Conservation (phyloP, 1,140 invertebrate genomes). For the Anoplolepis gracilipes region DNA sequence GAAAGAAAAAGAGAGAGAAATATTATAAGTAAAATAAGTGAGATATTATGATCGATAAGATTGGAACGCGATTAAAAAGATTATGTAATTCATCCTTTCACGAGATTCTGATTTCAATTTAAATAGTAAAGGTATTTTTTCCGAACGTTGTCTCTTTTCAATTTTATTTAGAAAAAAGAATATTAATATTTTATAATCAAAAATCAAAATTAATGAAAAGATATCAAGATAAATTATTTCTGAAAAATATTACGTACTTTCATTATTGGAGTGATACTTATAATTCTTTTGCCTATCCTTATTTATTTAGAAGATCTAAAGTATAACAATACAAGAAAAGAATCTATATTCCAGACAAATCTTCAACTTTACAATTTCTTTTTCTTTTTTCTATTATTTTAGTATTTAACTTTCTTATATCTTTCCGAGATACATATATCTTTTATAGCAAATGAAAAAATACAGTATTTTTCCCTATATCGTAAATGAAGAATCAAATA, state of each 20-base stretch:
- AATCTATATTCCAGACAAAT: neutral
- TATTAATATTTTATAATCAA: neutral
- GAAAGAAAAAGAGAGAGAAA: neutral
- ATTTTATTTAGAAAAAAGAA: neutral
- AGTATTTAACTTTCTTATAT: neutral
- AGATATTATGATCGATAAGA: neutral
- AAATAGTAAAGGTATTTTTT: neutral
- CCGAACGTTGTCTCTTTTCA: neutral
- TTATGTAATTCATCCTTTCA: neutral
- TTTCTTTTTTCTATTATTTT: neutral
- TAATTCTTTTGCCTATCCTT: neutral
- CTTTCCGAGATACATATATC: neutral
- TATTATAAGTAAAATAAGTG: neutral
- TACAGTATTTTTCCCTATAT: neutral
- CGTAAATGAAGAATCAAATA: neutral
- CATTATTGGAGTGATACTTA: too few species aligned
- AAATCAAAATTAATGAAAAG: neutral
- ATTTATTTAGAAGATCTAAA: neutral
- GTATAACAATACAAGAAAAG: neutral
- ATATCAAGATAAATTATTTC: slow-evolving; percentile 6
- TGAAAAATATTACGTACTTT: neutral
- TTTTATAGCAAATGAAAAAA: neutral
- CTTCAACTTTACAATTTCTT: neutral
- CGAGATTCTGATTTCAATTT: neutral
- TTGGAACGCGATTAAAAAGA: neutral